Evolutionary conservation across 2,888 invertebrate genomes (phyloP).

Genomic region (Limnephilus rhombicus): DNA sequence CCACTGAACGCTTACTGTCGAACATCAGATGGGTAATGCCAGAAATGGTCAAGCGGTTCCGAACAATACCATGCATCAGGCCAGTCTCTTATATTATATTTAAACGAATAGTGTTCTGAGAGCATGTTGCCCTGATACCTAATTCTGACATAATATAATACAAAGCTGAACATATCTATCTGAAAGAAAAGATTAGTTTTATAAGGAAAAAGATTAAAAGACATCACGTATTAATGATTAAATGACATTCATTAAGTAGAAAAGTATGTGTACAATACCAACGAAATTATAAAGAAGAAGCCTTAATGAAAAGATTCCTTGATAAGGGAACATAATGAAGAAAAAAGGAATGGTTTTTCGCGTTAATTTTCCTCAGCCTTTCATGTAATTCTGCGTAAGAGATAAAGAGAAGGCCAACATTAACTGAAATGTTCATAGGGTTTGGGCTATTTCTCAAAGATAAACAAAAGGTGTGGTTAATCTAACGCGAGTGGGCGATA

Average conservation of each 20-base stretch:
- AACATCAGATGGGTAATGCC: slow-evolving; percentile 50
- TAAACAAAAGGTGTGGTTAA: slow-evolving; percentile 57
- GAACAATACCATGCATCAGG: slow-evolving; percentile 59
- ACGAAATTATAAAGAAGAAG: slow-evolving; percentile 36
- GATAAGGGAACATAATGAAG: slow-evolving; percentile 31
- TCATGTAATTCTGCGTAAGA: slow-evolving; percentile 42
- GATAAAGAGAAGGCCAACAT: slow-evolving; percentile 51
- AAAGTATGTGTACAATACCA: not conserved
- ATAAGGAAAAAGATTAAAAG: not conserved
- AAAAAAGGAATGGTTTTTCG: slow-evolving; percentile 36
- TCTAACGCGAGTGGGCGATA: slow-evolving; percentile 60
- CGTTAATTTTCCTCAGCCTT: slow-evolving; percentile 37
- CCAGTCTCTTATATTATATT: slow-evolving; percentile 47
- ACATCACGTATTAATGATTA: not conserved
- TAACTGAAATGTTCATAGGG: slow-evolving; percentile 52
- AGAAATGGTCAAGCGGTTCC: slow-evolving; percentile 46
- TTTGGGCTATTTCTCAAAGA: slow-evolving; percentile 51
- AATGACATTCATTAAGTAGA: slow-evolving; percentile 17
- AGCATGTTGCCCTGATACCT: not conserved
- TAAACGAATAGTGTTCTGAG: not conserved
- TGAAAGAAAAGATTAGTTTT: not conserved
- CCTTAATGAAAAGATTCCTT: slow-evolving; percentile 36
- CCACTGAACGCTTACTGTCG: slow-evolving; percentile 9
- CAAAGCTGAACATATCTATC: not conserved
- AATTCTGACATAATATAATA: not conserved